A percentile compares a stretch with the other conserved stretches of the same genome.
These are phyloP conservation scores for Onthophagus taurus DNA, from an alignment of 1,140 invertebrate genomes.

Conservation along the genomic window DNA sequence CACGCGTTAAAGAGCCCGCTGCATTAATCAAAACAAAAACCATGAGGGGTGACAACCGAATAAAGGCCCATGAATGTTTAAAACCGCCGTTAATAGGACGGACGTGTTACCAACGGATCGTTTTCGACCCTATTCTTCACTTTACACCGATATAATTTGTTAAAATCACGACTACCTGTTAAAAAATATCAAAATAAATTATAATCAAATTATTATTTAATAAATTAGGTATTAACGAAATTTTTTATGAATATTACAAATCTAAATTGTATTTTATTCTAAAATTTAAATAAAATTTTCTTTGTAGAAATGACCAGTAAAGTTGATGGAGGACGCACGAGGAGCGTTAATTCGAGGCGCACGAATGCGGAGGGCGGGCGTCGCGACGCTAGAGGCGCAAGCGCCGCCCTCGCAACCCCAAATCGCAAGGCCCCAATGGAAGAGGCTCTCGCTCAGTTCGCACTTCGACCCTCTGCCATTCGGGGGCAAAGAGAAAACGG, in stretches of 20 bases:
- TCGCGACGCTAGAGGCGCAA: slow-evolving; percentile 23
- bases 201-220: too few relatives aligned
- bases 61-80: slow-evolving; percentile 21
- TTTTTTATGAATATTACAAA: too few relatives aligned
- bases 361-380: slow-evolving; percentile 34
- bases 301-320: too few relatives aligned
- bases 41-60: slow-evolving; percentile 21
- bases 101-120: slow-evolving; percentile 12
- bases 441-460: slow-evolving; percentile 27
- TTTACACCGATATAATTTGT: too few relatives aligned
- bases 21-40: slow-evolving; percentile 22
- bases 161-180: too few relatives aligned
- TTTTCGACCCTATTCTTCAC: too few relatives aligned
- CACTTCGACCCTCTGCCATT: slow-evolving; percentile 20
- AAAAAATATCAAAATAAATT: too few relatives aligned
- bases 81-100: slow-evolving; percentile 19
- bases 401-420: slow-evolving; percentile 20
- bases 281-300: too few relatives aligned
- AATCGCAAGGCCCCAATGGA: too few relatives aligned
- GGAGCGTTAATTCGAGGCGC: slow-evolving; percentile 37
- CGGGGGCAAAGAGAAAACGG: slow-evolving; percentile 12
- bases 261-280: too few relatives aligned
- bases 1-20: slow-evolving; percentile 12
- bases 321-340: too few relatives aligned
- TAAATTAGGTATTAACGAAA: too few relatives aligned